phyloP scores from a whole-genome alignment of 2,113 vertebrate genomes.

The Melanocharis versteri region DNA sequence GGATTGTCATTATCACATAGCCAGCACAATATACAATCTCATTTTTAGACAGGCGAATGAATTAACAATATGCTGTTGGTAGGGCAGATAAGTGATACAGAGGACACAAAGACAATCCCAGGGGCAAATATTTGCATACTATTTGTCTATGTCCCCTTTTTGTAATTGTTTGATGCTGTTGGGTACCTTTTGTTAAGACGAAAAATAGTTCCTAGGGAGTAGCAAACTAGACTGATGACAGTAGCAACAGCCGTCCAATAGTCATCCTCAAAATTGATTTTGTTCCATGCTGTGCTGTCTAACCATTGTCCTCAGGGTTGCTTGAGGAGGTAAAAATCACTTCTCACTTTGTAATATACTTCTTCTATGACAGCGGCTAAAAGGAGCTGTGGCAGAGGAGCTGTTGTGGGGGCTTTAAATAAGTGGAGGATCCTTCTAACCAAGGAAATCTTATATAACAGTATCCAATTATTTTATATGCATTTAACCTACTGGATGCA shows the following conservation, averaged over 20 bases:
- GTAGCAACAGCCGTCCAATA: constrained; percentile 16
- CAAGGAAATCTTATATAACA: neutral
- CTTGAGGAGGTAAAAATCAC: constrained; percentile 4
- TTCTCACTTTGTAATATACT: constrained; percentile 10
- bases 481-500: neutral
- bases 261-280: neutral
- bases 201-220: constrained; percentile 29
- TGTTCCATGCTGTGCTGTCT: neutral
- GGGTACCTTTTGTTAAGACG: neutral
- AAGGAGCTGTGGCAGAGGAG: neutral
- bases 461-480: neutral
- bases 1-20: neutral
- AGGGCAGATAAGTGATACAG: neutral
- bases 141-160: neutral
- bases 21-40: neutral
- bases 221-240: constrained; percentile 2
- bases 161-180: neutral
- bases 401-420: neutral
- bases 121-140: neutral
- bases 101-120: neutral
- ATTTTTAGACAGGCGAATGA: constrained; percentile 21
- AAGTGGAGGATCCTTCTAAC: neutral
- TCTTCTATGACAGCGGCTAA: neutral
- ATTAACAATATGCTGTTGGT: constrained; percentile 24
- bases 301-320: neutral